Percentiles rank a stretch among this genome's conserved stretches.
phyloP scores from a whole-genome alignment of 2,113 vertebrate genomes.

The Pseudois nayaur region DNA sequence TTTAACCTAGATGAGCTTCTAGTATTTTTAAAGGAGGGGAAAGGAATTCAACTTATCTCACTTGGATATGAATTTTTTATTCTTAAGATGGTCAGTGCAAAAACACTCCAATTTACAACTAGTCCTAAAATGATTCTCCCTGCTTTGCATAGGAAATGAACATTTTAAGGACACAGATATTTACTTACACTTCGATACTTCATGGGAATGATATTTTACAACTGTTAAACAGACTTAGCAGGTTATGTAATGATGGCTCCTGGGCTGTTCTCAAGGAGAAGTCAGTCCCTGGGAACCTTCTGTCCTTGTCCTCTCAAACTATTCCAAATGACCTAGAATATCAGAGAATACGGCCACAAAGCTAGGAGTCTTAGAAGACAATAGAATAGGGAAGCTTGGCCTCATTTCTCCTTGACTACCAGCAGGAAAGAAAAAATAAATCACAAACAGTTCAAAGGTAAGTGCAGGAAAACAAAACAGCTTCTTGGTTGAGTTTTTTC shows the following conservation, averaged over 20 bases:
- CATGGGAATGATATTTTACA: neutral
- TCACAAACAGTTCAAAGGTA: neutral
- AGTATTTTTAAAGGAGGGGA: conserved; percentile 23
- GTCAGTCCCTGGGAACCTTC: neutral
- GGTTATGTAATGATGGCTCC: neutral
- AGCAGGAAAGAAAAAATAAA: neutral
- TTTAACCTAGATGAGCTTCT: neutral
- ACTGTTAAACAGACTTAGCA: neutral
- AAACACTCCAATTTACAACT: neutral
- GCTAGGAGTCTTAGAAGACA: neutral
- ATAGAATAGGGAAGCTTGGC: neutral
- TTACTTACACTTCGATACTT: neutral
- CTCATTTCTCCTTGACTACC: neutral
- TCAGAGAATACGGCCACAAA: neutral
- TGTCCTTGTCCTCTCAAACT: neutral
- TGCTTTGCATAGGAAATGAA: neutral
- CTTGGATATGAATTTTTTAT: neutral
- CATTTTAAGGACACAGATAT: neutral
- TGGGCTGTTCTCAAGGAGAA: neutral
- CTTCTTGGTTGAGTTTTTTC: neutral
- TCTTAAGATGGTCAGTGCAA: neutral
- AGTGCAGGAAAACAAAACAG: neutral
- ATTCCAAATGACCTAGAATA: neutral
- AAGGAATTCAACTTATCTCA: neutral
- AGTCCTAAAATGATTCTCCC: neutral